Evolutionary conservation across 64 coral and sea anemone genomes (phyloP).

Genomic region (Porites lutea): DNA sequence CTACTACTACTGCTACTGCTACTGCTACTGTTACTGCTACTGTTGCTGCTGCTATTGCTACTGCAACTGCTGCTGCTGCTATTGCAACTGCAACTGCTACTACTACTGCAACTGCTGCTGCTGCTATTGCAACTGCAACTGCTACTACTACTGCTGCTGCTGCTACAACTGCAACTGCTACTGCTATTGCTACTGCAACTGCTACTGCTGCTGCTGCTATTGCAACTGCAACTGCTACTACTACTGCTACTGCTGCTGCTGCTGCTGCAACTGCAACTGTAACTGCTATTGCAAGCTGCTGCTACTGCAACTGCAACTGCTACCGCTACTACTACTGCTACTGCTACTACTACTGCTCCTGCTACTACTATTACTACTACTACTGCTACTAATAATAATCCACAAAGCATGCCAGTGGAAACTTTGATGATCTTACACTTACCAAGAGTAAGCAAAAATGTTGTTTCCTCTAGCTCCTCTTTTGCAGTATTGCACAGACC

Average conservation of each 20-base stretch:
- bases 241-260: neutral
- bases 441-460: slow-evolving; percentile 97
- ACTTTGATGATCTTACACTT: neutral
- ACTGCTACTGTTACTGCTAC: neutral
- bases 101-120: slow-evolving; percentile 12
- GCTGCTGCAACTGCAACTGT: neutral
- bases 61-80: neutral
- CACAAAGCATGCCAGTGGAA: neutral
- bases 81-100: neutral
- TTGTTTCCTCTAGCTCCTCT: slow-evolving; percentile 85
- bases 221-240: neutral
- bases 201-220: neutral
- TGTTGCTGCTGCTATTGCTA: neutral
- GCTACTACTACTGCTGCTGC: neutral
- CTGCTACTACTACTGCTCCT: neutral
- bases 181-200: neutral
- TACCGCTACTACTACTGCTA: neutral
- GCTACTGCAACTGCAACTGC: neutral
- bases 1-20: too few species aligned
- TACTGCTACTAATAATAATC: too few species aligned
- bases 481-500: slow-evolving; percentile 46
- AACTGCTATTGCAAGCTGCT: too few species aligned
- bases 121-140: neutral
- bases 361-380: too few species aligned
- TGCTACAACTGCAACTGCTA: slow-evolving; percentile 6